phyloP scores from a whole-genome alignment of 92 coral and sea anemone species.

The Anthopleura xanthogrammica region DNA sequence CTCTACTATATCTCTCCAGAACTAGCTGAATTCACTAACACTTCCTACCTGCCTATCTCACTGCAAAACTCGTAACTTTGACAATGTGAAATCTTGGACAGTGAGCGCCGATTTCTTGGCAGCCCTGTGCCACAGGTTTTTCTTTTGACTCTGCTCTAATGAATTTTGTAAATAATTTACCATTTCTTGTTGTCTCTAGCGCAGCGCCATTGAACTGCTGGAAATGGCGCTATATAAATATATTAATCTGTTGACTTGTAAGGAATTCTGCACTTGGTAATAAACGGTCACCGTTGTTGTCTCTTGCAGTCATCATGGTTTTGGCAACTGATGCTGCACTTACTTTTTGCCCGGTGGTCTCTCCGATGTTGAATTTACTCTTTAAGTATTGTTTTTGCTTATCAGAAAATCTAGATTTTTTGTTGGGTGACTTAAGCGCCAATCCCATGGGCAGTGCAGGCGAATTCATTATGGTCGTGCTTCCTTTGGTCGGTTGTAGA shows the following conservation, averaged over 20 bases:
- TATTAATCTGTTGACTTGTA: conserved; percentile 50
- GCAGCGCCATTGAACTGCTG: no score
- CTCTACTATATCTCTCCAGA: no score
- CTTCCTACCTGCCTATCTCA: no score
- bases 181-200: no score
- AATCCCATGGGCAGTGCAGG: conserved; percentile 36
- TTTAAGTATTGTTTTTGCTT: conserved; percentile 37
- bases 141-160: no score
- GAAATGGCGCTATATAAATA: no score
- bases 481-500: not conserved
- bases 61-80: no score
- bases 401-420: conserved; percentile 16
- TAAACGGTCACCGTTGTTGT: conserved; percentile 34
- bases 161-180: no score
- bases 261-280: conserved; percentile 45
- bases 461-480: not conserved
- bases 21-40: no score
- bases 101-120: no score
- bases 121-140: no score
- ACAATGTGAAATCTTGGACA: no score
- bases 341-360: conserved; percentile 38
- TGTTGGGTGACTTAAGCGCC: conserved; percentile 17
- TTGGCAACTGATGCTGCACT: conserved; percentile 42
- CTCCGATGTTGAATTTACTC: conserved; percentile 26
- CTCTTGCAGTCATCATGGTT: conserved; percentile 47